Conservation (phyloP, 2,113 vertebrate species). For the Petaurus breviceps region DNA sequence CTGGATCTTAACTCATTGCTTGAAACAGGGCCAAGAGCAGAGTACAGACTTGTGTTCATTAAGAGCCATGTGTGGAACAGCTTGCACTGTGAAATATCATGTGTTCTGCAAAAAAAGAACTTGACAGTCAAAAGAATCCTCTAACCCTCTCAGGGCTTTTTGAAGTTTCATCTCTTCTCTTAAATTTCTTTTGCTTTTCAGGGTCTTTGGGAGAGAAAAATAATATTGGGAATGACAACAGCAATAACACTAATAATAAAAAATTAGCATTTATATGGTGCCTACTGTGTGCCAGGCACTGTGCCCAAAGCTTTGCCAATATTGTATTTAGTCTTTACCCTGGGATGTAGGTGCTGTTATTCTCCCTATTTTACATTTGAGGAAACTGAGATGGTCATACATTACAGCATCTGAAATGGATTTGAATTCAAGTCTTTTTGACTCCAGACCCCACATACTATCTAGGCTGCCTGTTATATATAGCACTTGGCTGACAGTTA, state of each 20-base stretch:
- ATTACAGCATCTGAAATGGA: not conserved
- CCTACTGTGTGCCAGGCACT: not conserved
- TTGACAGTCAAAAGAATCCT: not conserved
- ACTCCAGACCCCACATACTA: not conserved
- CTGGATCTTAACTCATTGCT: not conserved
- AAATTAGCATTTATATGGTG: not conserved
- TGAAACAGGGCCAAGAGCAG: not conserved
- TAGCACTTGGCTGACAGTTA: not conserved
- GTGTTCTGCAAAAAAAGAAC: not conserved
- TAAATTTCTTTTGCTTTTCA: not conserved
- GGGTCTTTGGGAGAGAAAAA: not conserved
- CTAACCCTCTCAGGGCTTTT: not conserved
- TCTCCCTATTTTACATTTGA: not conserved
- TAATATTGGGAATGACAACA: not conserved
- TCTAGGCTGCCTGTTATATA: not conserved
- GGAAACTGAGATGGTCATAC: not conserved
- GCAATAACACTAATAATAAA: not conserved
- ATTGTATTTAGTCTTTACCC: not conserved
- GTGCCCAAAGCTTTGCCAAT: not conserved
- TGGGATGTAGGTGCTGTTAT: not conserved
- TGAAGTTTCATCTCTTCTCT: not conserved
- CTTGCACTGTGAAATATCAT: not conserved
- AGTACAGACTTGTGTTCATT: not conserved
- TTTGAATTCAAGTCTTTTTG: not conserved
- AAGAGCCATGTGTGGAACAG: not conserved